Evolutionary conservation across 2,888 invertebrate species (phyloP), one percentile per base, ranked within the genome.

Genomic region (Scaptomyza cyrtandrae): DNA sequence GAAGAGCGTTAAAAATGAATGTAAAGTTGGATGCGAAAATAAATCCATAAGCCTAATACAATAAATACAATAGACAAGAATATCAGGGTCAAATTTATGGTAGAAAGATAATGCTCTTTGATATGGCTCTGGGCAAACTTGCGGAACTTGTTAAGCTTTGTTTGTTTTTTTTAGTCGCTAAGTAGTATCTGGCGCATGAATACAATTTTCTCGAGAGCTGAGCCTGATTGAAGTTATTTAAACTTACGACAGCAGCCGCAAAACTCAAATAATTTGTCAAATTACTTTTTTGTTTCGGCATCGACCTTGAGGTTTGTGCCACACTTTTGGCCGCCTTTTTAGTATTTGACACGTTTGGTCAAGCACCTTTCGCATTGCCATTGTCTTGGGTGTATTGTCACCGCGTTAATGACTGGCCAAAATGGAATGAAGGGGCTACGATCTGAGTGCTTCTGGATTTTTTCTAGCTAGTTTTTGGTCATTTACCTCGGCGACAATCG

Each of bases 201-300:
- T 75, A 75, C 59, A 78, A 78, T 64, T 80, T 78, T 33, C 37
- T 14, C 33, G 7, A 33, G 43, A 59, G 49, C 63, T 67, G 55
- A 83, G 77, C 58, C 70, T 66, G 75, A 88, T 88, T 88, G 68
- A 83, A 88, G 77, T 88, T 82, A 77, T 86, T 83, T 77, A 86
- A 87, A 87, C 83, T 85, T 86, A 76, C 68, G 72, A 68, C 75
- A 78, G 78, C 82, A 80, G 69, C 88, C 41, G 41, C 39, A 39
- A 78, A 80, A 84, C 81, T 86, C 82, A 75, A 86, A 86, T 85
- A 81, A 88, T 88, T 86, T 85, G 82, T 54, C 58, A 86, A 88
- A 86, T 88, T 86, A 81, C 89, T 85, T 88, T 83, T 85, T 67
- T 72, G 53, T 78, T 79, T 75, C 33, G 55, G 7, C 6, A 41